A percentile compares a stretch with the other conserved stretches of the same genome.
These are phyloP conservation scores for Motacilla alba DNA, from an alignment of 2,113 vertebrate species.

Conservation along the genomic window DNA sequence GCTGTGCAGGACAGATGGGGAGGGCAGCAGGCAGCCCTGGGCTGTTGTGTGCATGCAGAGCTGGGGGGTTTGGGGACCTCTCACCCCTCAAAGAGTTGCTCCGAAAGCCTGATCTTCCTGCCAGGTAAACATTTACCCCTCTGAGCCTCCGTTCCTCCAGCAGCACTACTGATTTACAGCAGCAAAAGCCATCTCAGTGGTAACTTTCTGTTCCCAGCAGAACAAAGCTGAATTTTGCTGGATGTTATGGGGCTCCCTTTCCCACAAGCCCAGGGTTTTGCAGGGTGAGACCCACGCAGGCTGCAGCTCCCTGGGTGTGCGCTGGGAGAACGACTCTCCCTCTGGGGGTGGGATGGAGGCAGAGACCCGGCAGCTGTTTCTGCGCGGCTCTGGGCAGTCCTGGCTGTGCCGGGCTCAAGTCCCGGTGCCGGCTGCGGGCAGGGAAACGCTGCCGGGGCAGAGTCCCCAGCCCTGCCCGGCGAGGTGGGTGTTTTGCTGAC, in stretches of 20 bases:
- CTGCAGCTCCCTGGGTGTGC: rapidly evolving
- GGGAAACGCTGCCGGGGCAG: not conserved
- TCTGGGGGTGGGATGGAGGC: rapidly evolving
- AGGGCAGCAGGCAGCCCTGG: not conserved
- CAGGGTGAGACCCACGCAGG: not conserved
- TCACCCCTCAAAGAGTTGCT: not conserved
- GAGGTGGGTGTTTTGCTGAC: conserved; percentile 41
- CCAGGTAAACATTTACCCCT: rapidly evolving
- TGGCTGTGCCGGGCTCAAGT: not conserved
- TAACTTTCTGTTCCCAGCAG: not conserved
- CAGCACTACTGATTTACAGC: rapidly evolving
- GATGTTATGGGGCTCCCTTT: rapidly evolving
- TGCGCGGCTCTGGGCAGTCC: rapidly evolving
- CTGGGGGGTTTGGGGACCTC: rapidly evolving
- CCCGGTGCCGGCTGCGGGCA: rapidly evolving
- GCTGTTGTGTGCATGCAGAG: rapidly evolving
- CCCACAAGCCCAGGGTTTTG: rapidly evolving
- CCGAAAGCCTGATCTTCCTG: not conserved
- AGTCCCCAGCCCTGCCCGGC: not conserved
- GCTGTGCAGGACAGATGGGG: rapidly evolving
- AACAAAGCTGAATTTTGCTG: not conserved
- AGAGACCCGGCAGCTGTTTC: rapidly evolving
- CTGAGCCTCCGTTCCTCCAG: not conserved
- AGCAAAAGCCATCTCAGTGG: rapidly evolving
- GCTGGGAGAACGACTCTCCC: rapidly evolving